These are phyloP conservation scores for Microctenopoma lineatum DNA, from an alignment of 2,797 vertebrate genomes.

Conservation along the genomic window DNA sequence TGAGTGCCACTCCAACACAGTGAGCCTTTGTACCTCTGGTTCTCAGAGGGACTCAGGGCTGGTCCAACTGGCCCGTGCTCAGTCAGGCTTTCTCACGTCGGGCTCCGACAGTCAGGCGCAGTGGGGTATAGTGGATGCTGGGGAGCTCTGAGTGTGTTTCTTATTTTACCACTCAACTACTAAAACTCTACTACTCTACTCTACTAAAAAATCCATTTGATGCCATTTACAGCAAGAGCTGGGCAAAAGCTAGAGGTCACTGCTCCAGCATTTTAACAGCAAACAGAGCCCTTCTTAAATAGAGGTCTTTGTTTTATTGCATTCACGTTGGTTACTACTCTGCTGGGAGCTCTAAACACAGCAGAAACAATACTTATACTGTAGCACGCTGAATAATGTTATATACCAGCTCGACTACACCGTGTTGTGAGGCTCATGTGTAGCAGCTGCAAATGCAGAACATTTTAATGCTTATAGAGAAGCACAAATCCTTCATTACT, in stretches of 20 bases:
- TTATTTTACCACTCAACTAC: slow-evolving; percentile 2
- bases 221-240: slow-evolving; percentile 52
- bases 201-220: slow-evolving; percentile 37
- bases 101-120: slow-evolving; percentile 48
- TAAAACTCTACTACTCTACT: too few species aligned
- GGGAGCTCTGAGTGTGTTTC: slow-evolving; percentile 34
- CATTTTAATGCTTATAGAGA: slow-evolving; percentile 42
- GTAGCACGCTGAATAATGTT: slow-evolving; percentile 58
- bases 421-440: slow-evolving; percentile 31
- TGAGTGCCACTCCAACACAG: slow-evolving; percentile 70
- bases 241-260: slow-evolving; percentile 43
- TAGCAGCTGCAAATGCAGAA: slow-evolving; percentile 37
- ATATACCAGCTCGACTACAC: slow-evolving; percentile 29
- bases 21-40: slow-evolving; percentile 68
- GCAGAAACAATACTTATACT: slow-evolving; percentile 73
- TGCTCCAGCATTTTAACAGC: slow-evolving; percentile 65
- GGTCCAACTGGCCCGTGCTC: slow-evolving; percentile 65
- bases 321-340: slow-evolving; percentile 66
- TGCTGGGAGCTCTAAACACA: slow-evolving; percentile 68
- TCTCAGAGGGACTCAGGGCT: slow-evolving; percentile 58
- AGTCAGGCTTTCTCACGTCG: slow-evolving; percentile 64
- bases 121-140: slow-evolving; percentile 35
- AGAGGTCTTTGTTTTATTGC: slow-evolving; percentile 74
- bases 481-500: slow-evolving; percentile 20
- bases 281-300: slow-evolving; percentile 64